Base-by-base conservation (phyloP, 2,888 invertebrate genomes). In the Ophion ventricosus region DNA sequence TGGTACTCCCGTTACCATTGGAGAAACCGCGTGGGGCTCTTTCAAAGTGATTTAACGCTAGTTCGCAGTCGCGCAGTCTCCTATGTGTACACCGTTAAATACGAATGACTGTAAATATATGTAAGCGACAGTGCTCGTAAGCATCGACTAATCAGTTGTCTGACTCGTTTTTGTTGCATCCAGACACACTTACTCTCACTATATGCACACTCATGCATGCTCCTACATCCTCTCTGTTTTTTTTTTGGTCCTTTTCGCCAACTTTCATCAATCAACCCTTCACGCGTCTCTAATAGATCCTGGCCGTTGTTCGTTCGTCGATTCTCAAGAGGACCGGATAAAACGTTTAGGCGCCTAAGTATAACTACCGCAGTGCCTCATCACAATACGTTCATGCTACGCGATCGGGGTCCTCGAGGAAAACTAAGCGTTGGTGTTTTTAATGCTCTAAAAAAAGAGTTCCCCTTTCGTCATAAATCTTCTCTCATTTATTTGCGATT, bases 121-220 rank as follows among this genome's bases (percentile, higher is more conserved):
- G 43, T 25, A 69, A 23, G 66, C 25, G 40, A 43, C 61, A 56
- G 56, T 25, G 59, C 70, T 78, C 85, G 82, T 82, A 86, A 82
- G 87, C 86, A 86, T 87, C 84, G 85, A 82, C 86, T 87, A 86
- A 87, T 87, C 87, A 87, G 86, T 86, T 84, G 84, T 72, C 43
- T 75, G 49, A 76, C 80, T 79, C 66, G 84, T 66, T 70, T 73
- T 77, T 79, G 43, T 8, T 57, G 76, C 67, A 66, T 69, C 67
- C 67, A 74, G 73, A 56, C 74, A 81, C 78, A 77, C 80, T 80
- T 81, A 56, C 75, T 57, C 63, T 70, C 20, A 17, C 23, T 57
- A 14, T 56, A 43, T 64, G n/a, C 64, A 20, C 23, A 54, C 35
- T 11, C 29, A 26, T 29, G 17, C 59, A 7, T n/a, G 20, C 25